phyloP scores from a whole-genome alignment of 2,888 invertebrate genomes.

The Tinea semifulvella region DNA sequence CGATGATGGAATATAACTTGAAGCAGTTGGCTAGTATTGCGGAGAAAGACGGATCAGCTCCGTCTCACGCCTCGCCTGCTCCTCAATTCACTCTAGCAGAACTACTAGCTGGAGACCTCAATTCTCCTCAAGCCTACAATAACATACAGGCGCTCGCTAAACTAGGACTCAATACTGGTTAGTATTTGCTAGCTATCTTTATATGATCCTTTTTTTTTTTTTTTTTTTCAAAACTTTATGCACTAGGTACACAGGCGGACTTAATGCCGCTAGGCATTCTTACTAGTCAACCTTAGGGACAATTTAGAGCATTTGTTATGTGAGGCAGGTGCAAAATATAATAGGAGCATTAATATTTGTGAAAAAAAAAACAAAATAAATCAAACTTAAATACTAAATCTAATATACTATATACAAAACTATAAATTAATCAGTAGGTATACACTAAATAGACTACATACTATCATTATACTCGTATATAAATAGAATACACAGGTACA shows the following conservation, averaged over 20 bases:
- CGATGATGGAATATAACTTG: conserved; percentile 87
- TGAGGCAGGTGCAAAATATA: no score
- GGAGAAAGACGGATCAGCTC: conserved; percentile 70
- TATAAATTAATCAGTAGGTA: no score
- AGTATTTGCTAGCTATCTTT: conserved; percentile 24
- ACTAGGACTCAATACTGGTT: conserved; percentile 77
- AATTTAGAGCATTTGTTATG: no score
- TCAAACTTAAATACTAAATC: no score
- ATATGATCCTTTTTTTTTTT: neutral
- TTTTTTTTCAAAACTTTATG: neutral
- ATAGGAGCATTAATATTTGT: no score
- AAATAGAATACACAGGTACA: no score
- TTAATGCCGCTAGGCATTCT: no score
- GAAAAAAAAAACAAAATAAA: no score
- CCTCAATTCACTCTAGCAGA: conserved; percentile 81
- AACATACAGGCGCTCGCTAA: conserved; percentile 92
- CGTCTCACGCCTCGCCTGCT: conserved; percentile 63
- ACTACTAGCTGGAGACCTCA: conserved; percentile 76
- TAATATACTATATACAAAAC: no score
- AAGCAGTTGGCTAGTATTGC: conserved; percentile 85
- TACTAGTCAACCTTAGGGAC: no score
- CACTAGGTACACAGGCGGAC: neutral
- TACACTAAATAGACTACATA: no score
- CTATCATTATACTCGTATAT: no score
- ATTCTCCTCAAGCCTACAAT: conserved; percentile 80